Conservation (phyloP, 2,797 vertebrate species). For the Melanotaenia nigrans region DNA sequence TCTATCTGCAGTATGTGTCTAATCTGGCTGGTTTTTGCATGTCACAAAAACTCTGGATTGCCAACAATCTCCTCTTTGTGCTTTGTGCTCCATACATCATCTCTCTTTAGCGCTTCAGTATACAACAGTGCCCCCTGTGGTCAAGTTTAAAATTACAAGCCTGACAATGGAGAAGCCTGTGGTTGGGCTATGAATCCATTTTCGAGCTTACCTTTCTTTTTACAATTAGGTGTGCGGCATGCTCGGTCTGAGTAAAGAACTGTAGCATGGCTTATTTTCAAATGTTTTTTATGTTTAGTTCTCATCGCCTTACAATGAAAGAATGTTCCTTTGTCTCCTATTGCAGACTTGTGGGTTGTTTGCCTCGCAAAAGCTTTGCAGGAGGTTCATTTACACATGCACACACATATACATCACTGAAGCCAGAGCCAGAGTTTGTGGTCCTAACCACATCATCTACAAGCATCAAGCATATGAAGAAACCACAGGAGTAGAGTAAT, state of each 20-base stretch:
- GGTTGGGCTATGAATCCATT: slow-evolving; percentile 7
- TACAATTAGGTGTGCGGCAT: slow-evolving; percentile 7
- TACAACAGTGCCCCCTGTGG: slow-evolving; percentile 80
- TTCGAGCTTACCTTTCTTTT: slow-evolving; percentile 23
- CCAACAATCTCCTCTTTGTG: slow-evolving; percentile 72
- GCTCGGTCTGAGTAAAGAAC: slow-evolving; percentile 9
- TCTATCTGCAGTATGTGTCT: slow-evolving; percentile 19
- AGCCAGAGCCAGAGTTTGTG: slow-evolving; percentile 62
- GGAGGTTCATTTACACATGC: slow-evolving; percentile 31
- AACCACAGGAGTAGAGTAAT: slow-evolving; percentile 69
- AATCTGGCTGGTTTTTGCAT: slow-evolving; percentile 51
- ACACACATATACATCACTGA: slow-evolving; percentile 27
- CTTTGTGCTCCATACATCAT: slow-evolving; percentile 39
- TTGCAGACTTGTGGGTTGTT: slow-evolving; percentile 68
- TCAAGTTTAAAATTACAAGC: slow-evolving; percentile 34
- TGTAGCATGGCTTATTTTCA: slow-evolving; percentile 30
- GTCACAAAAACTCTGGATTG: slow-evolving; percentile 55
- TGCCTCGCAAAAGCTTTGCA: slow-evolving; percentile 53
- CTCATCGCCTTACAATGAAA: slow-evolving; percentile 61
- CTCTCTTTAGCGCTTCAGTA: slow-evolving; percentile 35
- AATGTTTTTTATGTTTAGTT: slow-evolving; percentile 51
- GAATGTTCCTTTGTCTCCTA: slow-evolving; percentile 72
- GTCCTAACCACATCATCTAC: slow-evolving; percentile 73
- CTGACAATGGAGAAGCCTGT: neutral
- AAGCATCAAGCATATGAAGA: slow-evolving; percentile 65